These are phyloP conservation scores for Pinctada fucata DNA, from an alignment of 2,888 invertebrate genomes.

Conservation along the genomic window DNA sequence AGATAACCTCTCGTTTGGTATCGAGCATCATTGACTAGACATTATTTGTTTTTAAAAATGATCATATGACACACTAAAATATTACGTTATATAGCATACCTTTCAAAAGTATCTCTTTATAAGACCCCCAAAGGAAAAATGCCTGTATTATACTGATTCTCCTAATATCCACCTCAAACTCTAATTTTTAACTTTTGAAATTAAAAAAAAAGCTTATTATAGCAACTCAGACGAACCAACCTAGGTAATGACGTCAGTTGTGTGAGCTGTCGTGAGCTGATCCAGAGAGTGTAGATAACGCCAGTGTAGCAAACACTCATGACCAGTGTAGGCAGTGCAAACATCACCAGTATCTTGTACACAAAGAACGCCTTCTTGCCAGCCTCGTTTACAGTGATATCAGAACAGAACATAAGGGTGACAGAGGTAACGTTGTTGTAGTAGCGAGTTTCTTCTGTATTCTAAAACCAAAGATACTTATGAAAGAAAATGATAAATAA, in stretches of 20 bases:
- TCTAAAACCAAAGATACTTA: constrained; percentile 50
- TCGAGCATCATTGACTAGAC: no score
- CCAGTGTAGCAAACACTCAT: constrained; percentile 77
- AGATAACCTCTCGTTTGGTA: no score
- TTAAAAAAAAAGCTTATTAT: no score
- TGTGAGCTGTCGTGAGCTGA: constrained; percentile 75
- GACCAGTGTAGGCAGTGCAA: constrained; percentile 74
- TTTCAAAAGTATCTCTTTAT: no score
- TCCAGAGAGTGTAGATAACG: constrained; percentile 77
- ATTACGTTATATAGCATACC: no score
- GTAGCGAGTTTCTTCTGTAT: constrained; percentile 56
- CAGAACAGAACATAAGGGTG: constrained; percentile 58
- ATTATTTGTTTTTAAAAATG: no score
- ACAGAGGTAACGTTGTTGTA: constrained; percentile 65
- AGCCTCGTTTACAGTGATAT: constrained; percentile 52
- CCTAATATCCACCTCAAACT: no score
- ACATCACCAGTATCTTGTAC: constrained; percentile 76
- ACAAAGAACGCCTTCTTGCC: constrained; percentile 68
- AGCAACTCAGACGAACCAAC: no score
- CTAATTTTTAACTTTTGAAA: no score
- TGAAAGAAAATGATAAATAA: constrained; percentile 4
- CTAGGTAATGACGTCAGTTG: constrained; percentile 67
- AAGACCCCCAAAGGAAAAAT: no score
- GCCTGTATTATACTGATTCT: no score
- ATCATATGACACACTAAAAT: no score